Base-by-base conservation (phyloP, 2,888 invertebrate species). In the Hypomecis atomaria region DNA sequence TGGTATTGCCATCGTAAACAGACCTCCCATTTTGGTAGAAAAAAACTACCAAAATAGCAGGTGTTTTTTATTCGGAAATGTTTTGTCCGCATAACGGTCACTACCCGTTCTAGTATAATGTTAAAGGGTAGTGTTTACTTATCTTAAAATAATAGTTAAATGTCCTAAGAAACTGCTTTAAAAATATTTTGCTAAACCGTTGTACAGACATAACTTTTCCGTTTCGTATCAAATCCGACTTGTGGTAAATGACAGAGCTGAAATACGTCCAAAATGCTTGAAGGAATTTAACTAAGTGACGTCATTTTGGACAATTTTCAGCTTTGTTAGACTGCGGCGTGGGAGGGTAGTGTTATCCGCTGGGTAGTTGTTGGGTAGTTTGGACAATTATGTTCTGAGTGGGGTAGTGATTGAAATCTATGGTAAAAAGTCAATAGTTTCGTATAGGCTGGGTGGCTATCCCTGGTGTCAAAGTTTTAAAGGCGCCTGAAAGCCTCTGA, bases 181-280 rank as follows among this genome's bases (percentile, higher is more conserved):
- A 60, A 61, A 62, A 62, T 66, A 61, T 65, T 65, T 66, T 55
- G 45, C 59, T 67, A 69, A 50, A n/a, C 50, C 68, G 58, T 50
- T 61, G 56, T 40, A 56, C 37, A 53, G 64, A 59, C 61, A 66
- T 58, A 65, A 59, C 36, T 56, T 54, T 43, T 36, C 33, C 53
- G 10, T 38, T 56, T 57, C 55, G 34, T 56, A 66, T 67, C 52
- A 68, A 69, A 71, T 69, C 76, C 74, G 75, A 73, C 76, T 76
- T 77, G 77, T 78, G 74, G 71, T 72, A 75, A 42, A 78, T 70
- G 68, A 71, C 74, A 78, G 49, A 65, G 62, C 55, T 65, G 67
- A 64, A 71, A 68, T 53, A 65, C 10, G 61, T 48, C 45, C 69
- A 65, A 67, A 67, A 60, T 55, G 66, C 60, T 65, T 67, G 65